Percentiles rank a stretch among this genome's conserved stretches.
These are phyloP conservation scores for Cromileptes altivelis DNA, from an alignment of 2,113 vertebrate genomes.

Conservation along the genomic window DNA sequence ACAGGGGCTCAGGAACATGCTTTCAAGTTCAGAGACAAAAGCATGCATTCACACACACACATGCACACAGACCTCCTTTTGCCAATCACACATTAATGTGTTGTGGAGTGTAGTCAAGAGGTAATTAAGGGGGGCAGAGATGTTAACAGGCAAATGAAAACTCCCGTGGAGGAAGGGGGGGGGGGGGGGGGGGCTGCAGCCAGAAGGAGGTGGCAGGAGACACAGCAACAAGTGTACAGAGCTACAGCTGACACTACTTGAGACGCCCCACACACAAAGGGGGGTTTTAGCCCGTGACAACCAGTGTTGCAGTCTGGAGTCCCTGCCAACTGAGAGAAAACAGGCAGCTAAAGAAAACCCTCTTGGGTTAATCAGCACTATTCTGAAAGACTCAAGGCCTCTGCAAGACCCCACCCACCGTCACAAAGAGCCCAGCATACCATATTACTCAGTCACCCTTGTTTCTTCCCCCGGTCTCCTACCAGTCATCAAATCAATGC, in stretches of 20 bases:
- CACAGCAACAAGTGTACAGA: constrained; percentile 45
- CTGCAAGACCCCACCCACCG: constrained; percentile 6
- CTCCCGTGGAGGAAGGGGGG: not conserved
- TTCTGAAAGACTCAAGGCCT: constrained; percentile 21
- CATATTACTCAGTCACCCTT: not conserved
- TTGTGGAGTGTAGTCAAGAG: not conserved
- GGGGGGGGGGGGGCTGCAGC: not conserved
- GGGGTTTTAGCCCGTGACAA: constrained; percentile 34
- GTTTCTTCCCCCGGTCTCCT: not conserved
- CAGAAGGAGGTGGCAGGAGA: constrained; percentile 33
- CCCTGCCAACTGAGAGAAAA: constrained; percentile 41
- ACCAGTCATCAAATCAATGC: constrained; percentile 26
- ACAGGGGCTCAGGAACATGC: constrained; percentile 30
- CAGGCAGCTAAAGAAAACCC: constrained; percentile 28
- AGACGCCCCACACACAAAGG: constrained; percentile 48
- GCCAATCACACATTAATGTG: constrained; percentile 21
- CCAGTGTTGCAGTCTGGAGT: constrained; percentile 34
- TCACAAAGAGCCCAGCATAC: not conserved
- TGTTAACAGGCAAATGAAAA: constrained; percentile 38
- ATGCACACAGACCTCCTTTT: constrained; percentile 27
- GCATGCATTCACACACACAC: constrained; percentile 29
- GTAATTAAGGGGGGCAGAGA: constrained; percentile 26
- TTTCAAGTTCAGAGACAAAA: constrained; percentile 59
- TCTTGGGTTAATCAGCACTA: constrained; percentile 32
- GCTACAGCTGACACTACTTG: constrained; percentile 58